A percentile compares a stretch with the other conserved stretches of the same genome.
Conservation (phyloP, 2,113 vertebrate genomes). For the Ciconia stormi region DNA sequence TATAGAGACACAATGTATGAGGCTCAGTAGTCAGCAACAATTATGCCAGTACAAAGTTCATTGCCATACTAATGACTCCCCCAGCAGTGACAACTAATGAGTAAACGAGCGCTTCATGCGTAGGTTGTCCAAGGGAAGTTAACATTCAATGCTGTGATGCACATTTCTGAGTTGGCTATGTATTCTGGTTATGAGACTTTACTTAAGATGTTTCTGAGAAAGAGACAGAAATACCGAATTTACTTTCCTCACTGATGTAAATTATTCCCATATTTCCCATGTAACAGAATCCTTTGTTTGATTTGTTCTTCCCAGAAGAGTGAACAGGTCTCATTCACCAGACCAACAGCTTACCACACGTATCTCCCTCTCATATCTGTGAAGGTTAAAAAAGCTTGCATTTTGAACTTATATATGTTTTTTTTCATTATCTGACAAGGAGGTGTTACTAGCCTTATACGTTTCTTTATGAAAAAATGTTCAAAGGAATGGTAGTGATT, state of each 20-base stretch:
- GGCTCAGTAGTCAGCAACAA: not conserved
- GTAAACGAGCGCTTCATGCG: not conserved
- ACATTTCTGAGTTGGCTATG: conserved; percentile 1
- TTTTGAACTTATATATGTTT: not conserved
- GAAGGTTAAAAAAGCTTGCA: not conserved
- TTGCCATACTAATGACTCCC: not conserved
- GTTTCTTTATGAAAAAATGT: not conserved
- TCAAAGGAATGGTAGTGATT: not conserved
- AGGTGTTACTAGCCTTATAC: not conserved
- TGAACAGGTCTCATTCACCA: not conserved
- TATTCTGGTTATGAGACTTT: conserved; percentile 4
- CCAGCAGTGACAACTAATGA: not conserved
- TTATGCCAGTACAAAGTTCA: not conserved
- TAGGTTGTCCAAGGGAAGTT: not conserved
- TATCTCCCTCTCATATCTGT: not conserved
- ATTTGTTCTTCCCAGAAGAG: not conserved
- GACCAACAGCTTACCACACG: not conserved
- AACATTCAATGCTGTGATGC: not conserved
- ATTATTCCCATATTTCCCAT: not conserved
- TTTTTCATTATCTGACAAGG: not conserved
- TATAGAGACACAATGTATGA: not conserved
- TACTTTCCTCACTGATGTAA: not conserved
- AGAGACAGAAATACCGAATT: not conserved
- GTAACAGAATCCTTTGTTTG: not conserved
- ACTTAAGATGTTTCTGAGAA: not conserved